Base-by-base conservation (phyloP, 1,140 invertebrate genomes). In the Maniola jurtina region DNA sequence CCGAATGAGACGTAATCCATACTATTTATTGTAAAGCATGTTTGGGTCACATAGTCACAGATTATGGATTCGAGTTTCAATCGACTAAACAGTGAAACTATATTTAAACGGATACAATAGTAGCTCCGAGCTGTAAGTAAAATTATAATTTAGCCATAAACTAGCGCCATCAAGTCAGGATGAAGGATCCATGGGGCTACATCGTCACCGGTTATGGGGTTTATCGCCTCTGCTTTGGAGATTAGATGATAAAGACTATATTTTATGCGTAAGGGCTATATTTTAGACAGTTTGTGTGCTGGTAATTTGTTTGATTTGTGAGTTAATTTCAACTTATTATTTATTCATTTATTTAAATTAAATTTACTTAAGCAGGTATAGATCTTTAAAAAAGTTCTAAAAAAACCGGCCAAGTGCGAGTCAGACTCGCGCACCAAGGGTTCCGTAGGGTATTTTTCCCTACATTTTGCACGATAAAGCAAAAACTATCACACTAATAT, bases 131-230 rank as follows among this genome's bases (percentile, higher is more conserved):
- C 2, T 34, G 5, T 13, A 55, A 34, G 33, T 14, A 35, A 34
- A 34, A 55, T 55, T 55, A 55, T 55, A 55, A 55, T 55, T 55
- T 34, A 55, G 52, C 52, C 25, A 55, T 55, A 55, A 55, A 55
- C 25, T 25, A 34, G 25, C 52, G 25, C 33, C 52, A 55, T 34
- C 16, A 6, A 11, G 52, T 8, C 52, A 33, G 11, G 10, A 15
- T 52, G 48, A 10, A 25, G 52, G 33, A 55, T 34, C 25, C 52
- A 55, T 55, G 52, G 52, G 33, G 52, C 34, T 55, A 34, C 11
- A 55, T 55, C 9, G 52, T 55, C 8, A 55, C 33, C 15, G 25
- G 13, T 55, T 55, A 55, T 55, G 52, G 52, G 52, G 25, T 55
- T 55, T 55, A 55, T 55, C 52, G 52, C 52, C 34, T 25, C 52